phyloP scores from a whole-genome alignment of 2,888 invertebrate genomes.

The Caenorhabditis plicata region DNA sequence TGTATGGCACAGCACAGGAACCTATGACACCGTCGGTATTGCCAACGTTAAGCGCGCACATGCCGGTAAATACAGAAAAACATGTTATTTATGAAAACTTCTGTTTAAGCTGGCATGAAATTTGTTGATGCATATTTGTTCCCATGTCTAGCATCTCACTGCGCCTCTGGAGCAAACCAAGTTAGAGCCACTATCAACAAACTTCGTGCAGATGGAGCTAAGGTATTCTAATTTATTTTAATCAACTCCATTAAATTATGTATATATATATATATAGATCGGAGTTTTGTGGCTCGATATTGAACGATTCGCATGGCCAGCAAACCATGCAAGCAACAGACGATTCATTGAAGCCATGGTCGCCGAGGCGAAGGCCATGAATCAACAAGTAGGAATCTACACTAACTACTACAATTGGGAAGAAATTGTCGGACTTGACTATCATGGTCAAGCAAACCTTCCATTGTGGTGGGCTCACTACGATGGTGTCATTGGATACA shows the following conservation, averaged over 20 bases:
- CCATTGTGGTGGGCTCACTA: slow-evolving; percentile 49
- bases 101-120: not conserved
- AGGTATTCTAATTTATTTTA: not conserved
- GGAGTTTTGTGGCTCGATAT: slow-evolving; percentile 31
- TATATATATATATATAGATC: not conserved
- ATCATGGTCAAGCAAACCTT: slow-evolving; percentile 17
- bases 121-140: slow-evolving; percentile 1
- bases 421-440: slow-evolving; percentile 42
- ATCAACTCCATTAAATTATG: not conserved
- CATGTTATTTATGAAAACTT: too few species aligned
- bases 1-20: slow-evolving; percentile 30
- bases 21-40: slow-evolving; percentile 34
- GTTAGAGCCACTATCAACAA: slow-evolving; percentile 16
- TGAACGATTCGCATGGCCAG: slow-evolving; percentile 35
- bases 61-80: slow-evolving; percentile 13
- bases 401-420: slow-evolving; percentile 46
- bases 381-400: slow-evolving; percentile 35
- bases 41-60: slow-evolving; percentile 42
- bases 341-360: slow-evolving; percentile 41
- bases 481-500: slow-evolving; percentile 20
- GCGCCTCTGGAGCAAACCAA: slow-evolving; percentile 2
- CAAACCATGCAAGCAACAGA: slow-evolving; percentile 23
- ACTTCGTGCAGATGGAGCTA: slow-evolving; percentile 3
- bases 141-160: slow-evolving; percentile 4
- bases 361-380: slow-evolving; percentile 2